Percentiles rank a stretch among this genome's conserved stretches.
Evolutionary conservation across 2,888 invertebrate species (phyloP).

Genomic region (Dexiosoma caninum): DNA sequence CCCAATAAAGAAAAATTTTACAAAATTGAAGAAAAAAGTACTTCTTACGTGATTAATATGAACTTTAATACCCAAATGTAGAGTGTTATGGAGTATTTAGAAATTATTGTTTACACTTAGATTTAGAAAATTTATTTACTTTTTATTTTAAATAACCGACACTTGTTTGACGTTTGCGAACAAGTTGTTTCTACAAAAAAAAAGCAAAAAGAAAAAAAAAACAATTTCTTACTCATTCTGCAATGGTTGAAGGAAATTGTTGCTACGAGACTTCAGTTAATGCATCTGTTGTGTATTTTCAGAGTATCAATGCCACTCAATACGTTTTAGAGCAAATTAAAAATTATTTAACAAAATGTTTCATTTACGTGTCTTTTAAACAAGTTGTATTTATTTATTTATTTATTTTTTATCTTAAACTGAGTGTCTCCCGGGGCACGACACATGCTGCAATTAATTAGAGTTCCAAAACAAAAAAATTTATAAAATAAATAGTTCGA

Average conservation of each 20-base stretch:
- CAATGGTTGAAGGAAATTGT: not conserved
- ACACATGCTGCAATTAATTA: slow-evolving; percentile 50
- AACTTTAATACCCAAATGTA: no score
- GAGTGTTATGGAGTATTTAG: no score
- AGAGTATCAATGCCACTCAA: not conserved
- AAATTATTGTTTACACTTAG: no score
- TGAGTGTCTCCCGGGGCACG: slow-evolving; percentile 22
- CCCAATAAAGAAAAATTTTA: no score
- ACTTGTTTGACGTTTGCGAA: slow-evolving; percentile 57
- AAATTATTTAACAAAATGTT: slow-evolving; percentile 11
- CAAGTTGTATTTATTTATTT: slow-evolving; percentile 51
- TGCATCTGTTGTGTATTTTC: slow-evolving; percentile 40
- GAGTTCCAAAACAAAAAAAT: slow-evolving; percentile 33
- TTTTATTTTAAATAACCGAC: slow-evolving; percentile 17
- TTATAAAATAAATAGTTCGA: slow-evolving; percentile 34
- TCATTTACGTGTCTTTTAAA: slow-evolving; percentile 9
- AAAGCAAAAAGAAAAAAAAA: no score
- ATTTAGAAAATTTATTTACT: no score
- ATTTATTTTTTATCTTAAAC: no score
- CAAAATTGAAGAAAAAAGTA: no score
- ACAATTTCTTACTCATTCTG: not conserved
- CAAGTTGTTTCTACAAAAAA: slow-evolving; percentile 55
- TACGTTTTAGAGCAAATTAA: slow-evolving; percentile 17
- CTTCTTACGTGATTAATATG: no score
- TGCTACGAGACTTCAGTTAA: not conserved